Evolutionary conservation across 2,113 vertebrate species (phyloP).

Genomic region (Pollachius pollachius): DNA sequence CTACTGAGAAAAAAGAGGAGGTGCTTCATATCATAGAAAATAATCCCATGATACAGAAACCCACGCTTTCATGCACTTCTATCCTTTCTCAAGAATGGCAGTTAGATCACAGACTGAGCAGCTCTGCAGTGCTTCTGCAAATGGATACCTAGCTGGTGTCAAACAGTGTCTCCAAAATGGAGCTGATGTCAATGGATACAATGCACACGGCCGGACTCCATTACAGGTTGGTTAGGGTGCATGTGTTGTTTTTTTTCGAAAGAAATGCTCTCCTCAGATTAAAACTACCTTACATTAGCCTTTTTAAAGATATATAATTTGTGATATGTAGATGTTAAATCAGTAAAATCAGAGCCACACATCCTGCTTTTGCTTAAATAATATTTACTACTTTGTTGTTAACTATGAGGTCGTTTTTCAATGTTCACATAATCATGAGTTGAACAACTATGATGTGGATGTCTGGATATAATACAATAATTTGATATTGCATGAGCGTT

Average conservation of each 20-base stretch:
- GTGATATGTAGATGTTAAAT: no score
- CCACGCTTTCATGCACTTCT: background rate
- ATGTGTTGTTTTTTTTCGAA: no score
- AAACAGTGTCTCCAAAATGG: slow-evolving; percentile 82
- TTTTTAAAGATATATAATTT: no score
- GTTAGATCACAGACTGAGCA: slow-evolving; percentile 68
- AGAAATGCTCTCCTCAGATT: no score
- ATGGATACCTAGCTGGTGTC: slow-evolving; percentile 81
- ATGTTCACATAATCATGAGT: no score
- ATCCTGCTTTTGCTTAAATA: no score
- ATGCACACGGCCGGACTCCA: slow-evolving; percentile 85
- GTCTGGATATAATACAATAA: no score
- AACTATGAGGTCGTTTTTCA: no score
- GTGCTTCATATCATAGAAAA: background rate
- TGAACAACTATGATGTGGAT: no score
- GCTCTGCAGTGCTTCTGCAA: slow-evolving; percentile 82
- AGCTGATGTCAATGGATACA: slow-evolving; percentile 85
- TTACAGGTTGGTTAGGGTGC: slow-evolving; percentile 92
- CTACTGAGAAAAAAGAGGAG: background rate
- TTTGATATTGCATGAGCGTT: no score
- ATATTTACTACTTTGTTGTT: no score
- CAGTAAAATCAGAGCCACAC: no score
- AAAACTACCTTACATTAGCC: background rate
- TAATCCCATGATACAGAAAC: background rate
- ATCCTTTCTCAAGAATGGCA: slow-evolving; percentile 74